Evolutionary conservation across 2,888 invertebrate genomes (phyloP), one percentile per base, ranked within the genome.

Genomic region (Campaea margaritaria): DNA sequence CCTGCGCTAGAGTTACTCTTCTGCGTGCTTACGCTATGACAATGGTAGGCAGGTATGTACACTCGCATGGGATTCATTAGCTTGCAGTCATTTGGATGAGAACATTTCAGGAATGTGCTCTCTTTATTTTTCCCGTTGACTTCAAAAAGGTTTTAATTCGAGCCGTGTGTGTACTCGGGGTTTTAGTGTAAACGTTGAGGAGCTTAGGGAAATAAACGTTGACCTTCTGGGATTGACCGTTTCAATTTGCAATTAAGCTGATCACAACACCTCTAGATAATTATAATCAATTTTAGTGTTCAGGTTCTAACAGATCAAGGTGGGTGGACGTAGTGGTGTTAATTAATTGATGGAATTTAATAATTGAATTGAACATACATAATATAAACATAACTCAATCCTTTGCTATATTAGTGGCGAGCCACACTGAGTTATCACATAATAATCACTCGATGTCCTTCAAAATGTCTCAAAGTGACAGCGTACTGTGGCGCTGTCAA

Each of bases 61-160:
- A 56, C 44, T 58, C 64, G 36, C 64, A 52, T 38, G 65, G 65
- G 65, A 67, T 67, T 67, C 67, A 67, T 67, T 67, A 67, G 57
- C 47, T 44, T 5, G 42, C 57, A 67, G 65, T 67, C 67, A 67
- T 67, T 67, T 62, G 65, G 34, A 54, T 58, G 53, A 10, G 62
- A 47, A 56, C 57, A 62, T 60, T 60, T 55, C 57, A 58, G 63
- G 58, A 59, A 67, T 62, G 61, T 58, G 53, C 31, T 45, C 54
- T 46, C 53, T 67, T 55, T 65, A 58, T 57, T 55, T 64, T 58
- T 61, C 31, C 38, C 34, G 38, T 41, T 41, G 51, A 63, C 62
- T 63, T 58, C 57, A 53, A 67, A 65, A 58, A 47, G 58, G 53
- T 65, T 65, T 59, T 61, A 61, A 63, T 63, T 64, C 61, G 63